Base-by-base conservation (phyloP, 2,888 invertebrate species). In the Mimas tiliae region DNA sequence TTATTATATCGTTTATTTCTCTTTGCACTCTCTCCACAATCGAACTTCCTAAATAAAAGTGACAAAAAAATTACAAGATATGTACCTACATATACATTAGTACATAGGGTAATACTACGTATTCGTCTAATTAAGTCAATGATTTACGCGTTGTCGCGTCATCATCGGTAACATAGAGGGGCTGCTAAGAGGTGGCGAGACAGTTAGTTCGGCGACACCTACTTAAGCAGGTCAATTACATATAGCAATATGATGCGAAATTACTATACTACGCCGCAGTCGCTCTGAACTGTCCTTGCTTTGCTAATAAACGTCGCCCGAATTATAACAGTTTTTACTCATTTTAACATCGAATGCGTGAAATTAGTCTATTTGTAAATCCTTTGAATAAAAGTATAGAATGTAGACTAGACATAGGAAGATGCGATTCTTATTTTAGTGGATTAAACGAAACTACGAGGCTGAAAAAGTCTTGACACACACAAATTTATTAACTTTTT, bases 141-240 rank as follows among this genome's bases (percentile, higher is more conserved):
- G 71, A 75, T 79, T 79, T 78, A 76, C 75, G 77, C 81, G 73
- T 68, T 58, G 63, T 45, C 62, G 70, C 69, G 69, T 71, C 69
- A 7, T 38, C 38, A 7, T 27, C 27, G 27, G 27, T 72, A 74
- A 76, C 74, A 72, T 71, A 64, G 71, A 73, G 72, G 71, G 73
- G 74, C 74, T 77, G 74, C 74, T 76, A 75, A 76, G 72, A 80
- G 75, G 76, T 76, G 70, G 72, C 73, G 65, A 70, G 50, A 63
- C 64, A 68, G 69, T 73, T 74, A 75, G 73, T 73, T 62, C 74
- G 71, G 74, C 80, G 82, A 79, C 83, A 81, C 79, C 73, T 79
- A 69, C 27, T 27, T 27, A 77, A 75, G 78, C 82, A 79, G 84
- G 86, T 87, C 85, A 88, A 88, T 89, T 88, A 27, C 27, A 27